Conservation (phyloP, 2,113 vertebrate genomes). For the Dermatemys mawii region DNA sequence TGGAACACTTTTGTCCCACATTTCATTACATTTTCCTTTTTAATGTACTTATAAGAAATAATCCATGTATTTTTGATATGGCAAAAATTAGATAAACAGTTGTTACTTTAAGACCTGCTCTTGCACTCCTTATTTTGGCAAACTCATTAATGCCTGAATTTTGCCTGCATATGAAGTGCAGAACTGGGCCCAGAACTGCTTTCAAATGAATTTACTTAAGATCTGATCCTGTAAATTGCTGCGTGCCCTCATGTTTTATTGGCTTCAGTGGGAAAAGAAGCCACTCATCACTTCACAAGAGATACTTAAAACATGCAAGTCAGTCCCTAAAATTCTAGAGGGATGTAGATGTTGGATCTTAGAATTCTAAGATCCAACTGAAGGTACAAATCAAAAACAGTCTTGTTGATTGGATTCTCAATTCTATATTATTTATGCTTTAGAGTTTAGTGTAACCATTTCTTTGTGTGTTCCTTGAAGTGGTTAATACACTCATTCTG, state of each 20-base stretch:
- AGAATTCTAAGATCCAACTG: neutral
- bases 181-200: neutral
- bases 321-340: neutral
- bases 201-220: constrained; percentile 5
- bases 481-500: neutral
- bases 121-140: neutral
- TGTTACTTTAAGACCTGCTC: neutral
- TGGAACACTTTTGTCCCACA: neutral
- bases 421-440: neutral
- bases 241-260: neutral
- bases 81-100: neutral
- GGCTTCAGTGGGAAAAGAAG: neutral
- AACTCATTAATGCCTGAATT: neutral
- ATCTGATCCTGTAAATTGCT: neutral
- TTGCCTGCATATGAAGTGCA: neutral
- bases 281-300: neutral
- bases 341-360: neutral
- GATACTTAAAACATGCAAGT: neutral
- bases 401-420: neutral
- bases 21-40: neutral
- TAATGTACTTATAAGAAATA: neutral
- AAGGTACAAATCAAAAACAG: neutral
- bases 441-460: neutral
- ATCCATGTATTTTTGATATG: neutral
- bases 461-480: neutral